Base-by-base conservation (phyloP, 2,113 vertebrate genomes). In the Progne subis region DNA sequence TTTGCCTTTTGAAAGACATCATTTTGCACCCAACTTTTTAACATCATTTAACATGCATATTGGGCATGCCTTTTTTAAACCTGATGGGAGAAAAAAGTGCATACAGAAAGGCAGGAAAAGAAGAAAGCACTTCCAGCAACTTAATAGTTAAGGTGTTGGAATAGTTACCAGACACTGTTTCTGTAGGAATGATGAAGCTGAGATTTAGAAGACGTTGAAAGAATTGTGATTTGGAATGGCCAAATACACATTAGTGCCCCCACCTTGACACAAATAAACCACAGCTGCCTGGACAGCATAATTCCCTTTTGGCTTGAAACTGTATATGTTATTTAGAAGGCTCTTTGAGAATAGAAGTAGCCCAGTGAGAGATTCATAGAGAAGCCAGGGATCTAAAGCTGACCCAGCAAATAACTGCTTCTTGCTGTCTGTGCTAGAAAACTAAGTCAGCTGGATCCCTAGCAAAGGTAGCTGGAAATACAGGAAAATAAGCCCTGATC, bases 211-310 rank as follows among this genome's bases (percentile, higher is more conserved):
- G 67, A 96, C 65, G 95, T 96, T 97, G 95, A 97, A 97, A 96
- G 95, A 96, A 96, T 96, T 96, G 95, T 95, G 95, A 95, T 96
- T 96, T 94, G 1, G 83, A 97, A 96, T 96, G 92, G 91, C 92
- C 92, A 96, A 96, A 95, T 92, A 95, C 95, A 92, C 92, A 96
- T 96, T 94, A 97, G 85, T 95, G 93, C 95, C 92, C 96, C 94
- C 83, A 96, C 93, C 96, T 93, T 95, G 97, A 96, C 95, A 95
- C 93, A 97, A 96, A 97, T 97, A 96, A 96, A 96, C 92, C 88
- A 96, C 94, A 97, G 93, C 96, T 96, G 94, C 94, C 94, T 97
- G 96, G 94, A 96, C 91, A 95, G 95, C 91, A 41, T 93, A 96
- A 96, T 95, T 97, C 96, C 94, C 90, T 94, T 93, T 91, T 96